Evolutionary conservation across 2,888 invertebrate genomes (phyloP).

Genomic region (Noctua comes): DNA sequence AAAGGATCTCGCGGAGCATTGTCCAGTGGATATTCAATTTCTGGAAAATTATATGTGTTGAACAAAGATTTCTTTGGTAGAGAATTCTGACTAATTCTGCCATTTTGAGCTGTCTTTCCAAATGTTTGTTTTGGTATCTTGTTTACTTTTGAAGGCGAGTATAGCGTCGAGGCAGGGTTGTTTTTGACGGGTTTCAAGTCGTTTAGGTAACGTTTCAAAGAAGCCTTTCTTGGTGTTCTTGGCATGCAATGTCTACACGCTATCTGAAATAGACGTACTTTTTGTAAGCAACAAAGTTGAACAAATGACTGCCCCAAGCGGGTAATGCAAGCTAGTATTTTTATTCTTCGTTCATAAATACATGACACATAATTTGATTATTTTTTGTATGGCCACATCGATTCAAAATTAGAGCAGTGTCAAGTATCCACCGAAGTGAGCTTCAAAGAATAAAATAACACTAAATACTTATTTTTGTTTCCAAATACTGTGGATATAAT

Average conservation of each 20-base stretch:
- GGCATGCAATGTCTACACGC: conserved; percentile 69
- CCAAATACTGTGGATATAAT: background rate
- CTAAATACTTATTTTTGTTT: background rate
- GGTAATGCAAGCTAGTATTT: background rate
- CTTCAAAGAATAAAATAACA: background rate
- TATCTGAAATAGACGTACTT: conserved; percentile 71
- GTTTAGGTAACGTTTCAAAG: conserved; percentile 52
- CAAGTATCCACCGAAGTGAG: background rate
- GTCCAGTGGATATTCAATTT: conserved; percentile 72
- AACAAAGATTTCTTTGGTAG: conserved; percentile 50
- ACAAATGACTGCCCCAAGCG: background rate
- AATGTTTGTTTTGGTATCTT: conserved; percentile 33
- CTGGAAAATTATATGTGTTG: conserved; percentile 75
- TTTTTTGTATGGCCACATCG: background rate
- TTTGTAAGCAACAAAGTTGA: conserved; percentile 2
- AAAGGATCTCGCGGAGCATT: conserved; percentile 45
- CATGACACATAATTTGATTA: background rate
- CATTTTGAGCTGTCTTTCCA: conserved; percentile 37
- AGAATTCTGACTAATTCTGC: conserved; percentile 10
- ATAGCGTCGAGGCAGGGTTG: conserved; percentile 2
- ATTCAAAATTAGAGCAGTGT: background rate
- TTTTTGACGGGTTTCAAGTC: conserved; percentile 41
- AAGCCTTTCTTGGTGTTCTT: conserved; percentile 56
- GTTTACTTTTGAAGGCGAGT: conserved; percentile 12
- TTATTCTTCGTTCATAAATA: background rate